These are phyloP conservation scores for Magallana gigas DNA, from an alignment of 1,140 invertebrate species.

Conservation along the genomic window DNA sequence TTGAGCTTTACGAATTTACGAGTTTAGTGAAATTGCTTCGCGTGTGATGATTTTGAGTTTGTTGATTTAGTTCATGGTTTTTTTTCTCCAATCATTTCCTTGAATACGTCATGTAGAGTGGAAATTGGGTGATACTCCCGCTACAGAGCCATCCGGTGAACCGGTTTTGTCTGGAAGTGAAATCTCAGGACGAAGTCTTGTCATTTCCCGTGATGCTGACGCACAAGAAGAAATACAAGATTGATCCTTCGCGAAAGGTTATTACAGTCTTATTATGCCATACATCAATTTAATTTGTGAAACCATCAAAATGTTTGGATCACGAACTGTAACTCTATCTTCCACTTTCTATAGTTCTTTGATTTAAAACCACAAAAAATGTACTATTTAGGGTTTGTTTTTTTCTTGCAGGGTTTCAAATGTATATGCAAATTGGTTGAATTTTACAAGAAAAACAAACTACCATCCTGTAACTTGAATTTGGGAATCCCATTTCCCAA, in stretches of 20 bases:
- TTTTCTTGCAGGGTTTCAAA: conserved; percentile 23
- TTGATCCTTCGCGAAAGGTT: background rate
- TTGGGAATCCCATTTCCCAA: background rate
- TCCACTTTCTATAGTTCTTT: too few relatives aligned
- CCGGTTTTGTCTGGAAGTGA: background rate
- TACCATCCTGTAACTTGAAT: background rate
- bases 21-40: too few relatives aligned
- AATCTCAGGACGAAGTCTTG: background rate
- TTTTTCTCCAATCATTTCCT: too few relatives aligned
- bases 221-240: background rate
- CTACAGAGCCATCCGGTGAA: background rate
- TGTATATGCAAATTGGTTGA: conserved; percentile 20
- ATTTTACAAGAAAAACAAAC: conserved; percentile 28
- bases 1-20: too few relatives aligned
- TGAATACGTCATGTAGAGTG: background rate
- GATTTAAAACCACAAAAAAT: too few relatives aligned
- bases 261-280: background rate
- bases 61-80: too few relatives aligned
- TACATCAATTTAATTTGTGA: too few relatives aligned
- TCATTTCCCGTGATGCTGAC: conserved; percentile 4
- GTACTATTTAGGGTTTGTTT: background rate
- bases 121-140: background rate
- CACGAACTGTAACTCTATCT: too few relatives aligned
- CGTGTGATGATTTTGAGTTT: too few relatives aligned
- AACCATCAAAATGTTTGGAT: too few relatives aligned